A percentile compares a stretch with the other conserved stretches of the same genome.
These are phyloP conservation scores for Sebastes elongatus DNA, from an alignment of 2,797 vertebrate genomes.

Conservation along the genomic window DNA sequence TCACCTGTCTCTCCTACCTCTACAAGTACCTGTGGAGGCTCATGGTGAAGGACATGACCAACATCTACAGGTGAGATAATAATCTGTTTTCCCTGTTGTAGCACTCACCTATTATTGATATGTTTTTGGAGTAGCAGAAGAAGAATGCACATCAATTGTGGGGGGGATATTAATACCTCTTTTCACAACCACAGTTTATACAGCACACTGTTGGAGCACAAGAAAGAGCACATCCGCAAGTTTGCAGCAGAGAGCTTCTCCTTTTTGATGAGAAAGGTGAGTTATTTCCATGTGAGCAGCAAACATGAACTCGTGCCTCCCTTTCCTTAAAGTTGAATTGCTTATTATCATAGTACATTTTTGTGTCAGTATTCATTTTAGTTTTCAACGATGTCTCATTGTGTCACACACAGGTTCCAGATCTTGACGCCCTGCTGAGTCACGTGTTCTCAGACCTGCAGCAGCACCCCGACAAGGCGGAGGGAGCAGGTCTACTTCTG, in stretches of 20 bases:
- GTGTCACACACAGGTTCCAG: conserved; percentile 87
- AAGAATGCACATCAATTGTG: no score
- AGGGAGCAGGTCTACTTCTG: conserved; percentile 91
- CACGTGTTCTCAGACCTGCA: conserved; percentile 89
- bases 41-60: conserved; percentile 95
- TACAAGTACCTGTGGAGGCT: conserved; percentile 97
- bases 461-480: conserved; percentile 87
- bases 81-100: background rate
- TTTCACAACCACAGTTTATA: conserved; percentile 85
- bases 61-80: conserved; percentile 90
- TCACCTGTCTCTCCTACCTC: conserved; percentile 95
- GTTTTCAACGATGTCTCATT: accelerated
- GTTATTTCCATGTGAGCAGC: background rate
- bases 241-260: conserved; percentile 99
- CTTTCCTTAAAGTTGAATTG: background rate
- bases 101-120: background rate
- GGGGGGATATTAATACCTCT: background rate
- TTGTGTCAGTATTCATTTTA: background rate
- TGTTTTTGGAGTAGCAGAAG: no score
- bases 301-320: background rate
- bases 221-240: conserved; percentile 94
- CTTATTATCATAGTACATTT: accelerated
- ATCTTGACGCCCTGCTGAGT: conserved; percentile 88
- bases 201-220: conserved; percentile 93
- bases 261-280: conserved; percentile 97